Evolutionary conservation across 2,113 vertebrate genomes (phyloP), one percentile per base, ranked within the genome.

Genomic region (Podarcis muralis): DNA sequence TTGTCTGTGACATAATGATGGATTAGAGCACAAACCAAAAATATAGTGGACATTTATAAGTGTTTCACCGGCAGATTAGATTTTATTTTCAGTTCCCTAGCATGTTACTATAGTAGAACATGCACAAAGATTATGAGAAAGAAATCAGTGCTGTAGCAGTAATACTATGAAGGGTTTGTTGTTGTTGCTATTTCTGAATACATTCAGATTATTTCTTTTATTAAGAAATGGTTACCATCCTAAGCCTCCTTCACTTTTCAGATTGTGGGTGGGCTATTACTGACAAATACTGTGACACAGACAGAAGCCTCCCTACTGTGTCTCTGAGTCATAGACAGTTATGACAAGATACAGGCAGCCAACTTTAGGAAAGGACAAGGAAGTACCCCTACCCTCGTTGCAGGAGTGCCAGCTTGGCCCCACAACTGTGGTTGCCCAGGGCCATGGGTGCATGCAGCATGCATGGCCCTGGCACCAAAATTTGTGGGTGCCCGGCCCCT

Each of bases 81-180:
- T 80, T 32, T 81, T 32, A 22, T 81, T 65, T 75, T 87, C 86
- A 71, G 62, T 87, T 87, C 81, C 68, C 48, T 43, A 87, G n/a
- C 16, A n/a, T 71, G 62, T 35, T 66, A 32, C 30, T 53, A 43
- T 53, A 80, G 12, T 80, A 79, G 43, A 80, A 35, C 6, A 87
- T 65, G 53, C 27, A 13, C 11, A 62, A 53, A 71, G 59, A 65
- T 23, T 81, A 23, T 37, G 18, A 27, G 57, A 23, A 83, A 40
- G 13, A 25, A 68, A 40, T 6, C 3, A 53, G 1, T 84, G 27
- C 20, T 57, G 43, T 83, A 7, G 6, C 83, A 57, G 7, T n/a
- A 7, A 72, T 57, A n/a, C 1, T 11, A 25, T 23, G 30, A 71
- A 48, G 27, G 6, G 22, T 69, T 69, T 18, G 9, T 53, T 53